These are phyloP conservation scores for Callyntrura sp. DNA, from an alignment of 2,888 invertebrate genomes.

Conservation along the genomic window DNA sequence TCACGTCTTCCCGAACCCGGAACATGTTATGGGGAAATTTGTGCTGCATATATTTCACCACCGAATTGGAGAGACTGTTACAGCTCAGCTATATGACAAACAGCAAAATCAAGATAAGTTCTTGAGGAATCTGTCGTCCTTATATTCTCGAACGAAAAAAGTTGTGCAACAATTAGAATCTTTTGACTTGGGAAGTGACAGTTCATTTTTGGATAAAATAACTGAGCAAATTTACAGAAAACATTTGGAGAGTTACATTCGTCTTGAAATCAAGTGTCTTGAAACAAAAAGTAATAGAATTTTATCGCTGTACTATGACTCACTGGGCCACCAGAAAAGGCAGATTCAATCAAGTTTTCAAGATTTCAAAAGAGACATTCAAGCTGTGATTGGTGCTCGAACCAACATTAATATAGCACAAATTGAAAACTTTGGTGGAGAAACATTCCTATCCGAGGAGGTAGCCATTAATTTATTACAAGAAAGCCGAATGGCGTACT, in stretches of 20 bases:
- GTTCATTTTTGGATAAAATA: conserved; percentile 91
- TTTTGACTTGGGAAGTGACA: conserved; percentile 93
- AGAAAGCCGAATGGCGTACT: conserved; percentile 95
- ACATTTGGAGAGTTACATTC: conserved; percentile 92
- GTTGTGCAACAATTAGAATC: conserved; percentile 90
- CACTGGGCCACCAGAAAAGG: conserved; percentile 95
- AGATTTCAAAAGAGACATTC: conserved; percentile 96
- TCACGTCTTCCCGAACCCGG: conserved; percentile 97
- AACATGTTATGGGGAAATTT: conserved; percentile 99
- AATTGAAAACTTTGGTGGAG: conserved; percentile 98
- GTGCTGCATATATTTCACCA: conserved; percentile 97
- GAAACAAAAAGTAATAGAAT: conserved; percentile 91
- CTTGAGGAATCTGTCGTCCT: conserved; percentile 93
- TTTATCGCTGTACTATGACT: conserved; percentile 94
- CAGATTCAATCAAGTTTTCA: conserved; percentile 89
- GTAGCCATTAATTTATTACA: conserved; percentile 96
- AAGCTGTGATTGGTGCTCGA: conserved; percentile 96
- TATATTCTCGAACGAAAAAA: conserved; percentile 94
- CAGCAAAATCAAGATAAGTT: conserved; percentile 89
- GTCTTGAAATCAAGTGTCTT: conserved; percentile 91
- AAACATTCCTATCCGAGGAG: conserved; percentile 98
- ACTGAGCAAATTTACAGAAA: conserved; percentile 93
- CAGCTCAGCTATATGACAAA: conserved; percentile 92
- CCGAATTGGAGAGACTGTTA: conserved; percentile 90
- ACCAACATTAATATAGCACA: conserved; percentile 97